Percentiles rank a stretch among this genome's conserved stretches.
These are phyloP conservation scores for Thryonomys swinderianus DNA, from an alignment of 2,113 vertebrate genomes.

Conservation along the genomic window DNA sequence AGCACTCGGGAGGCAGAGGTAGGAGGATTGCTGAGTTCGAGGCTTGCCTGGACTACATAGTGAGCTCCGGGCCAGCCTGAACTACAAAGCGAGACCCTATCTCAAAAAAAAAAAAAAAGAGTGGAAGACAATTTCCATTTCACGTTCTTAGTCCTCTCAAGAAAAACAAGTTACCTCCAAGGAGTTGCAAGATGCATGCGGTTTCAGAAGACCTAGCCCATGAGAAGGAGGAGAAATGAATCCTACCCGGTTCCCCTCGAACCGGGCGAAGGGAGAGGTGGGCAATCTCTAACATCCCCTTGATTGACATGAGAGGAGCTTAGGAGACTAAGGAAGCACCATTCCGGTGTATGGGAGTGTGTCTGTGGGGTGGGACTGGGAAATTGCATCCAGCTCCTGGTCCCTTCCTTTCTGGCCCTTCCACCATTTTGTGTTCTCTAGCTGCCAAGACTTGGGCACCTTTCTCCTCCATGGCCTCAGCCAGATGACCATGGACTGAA, in stretches of 20 bases:
- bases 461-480: not conserved
- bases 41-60: too few species aligned
- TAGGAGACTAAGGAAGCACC: not conserved
- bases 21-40: too few species aligned
- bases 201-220: not conserved
- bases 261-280: not conserved
- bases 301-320: not conserved
- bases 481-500: not conserved
- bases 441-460: not conserved
- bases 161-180: constrained; percentile 20
- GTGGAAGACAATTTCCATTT: constrained; percentile 20
- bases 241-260: not conserved
- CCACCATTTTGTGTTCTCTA: not conserved
- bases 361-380: not conserved
- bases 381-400: not conserved
- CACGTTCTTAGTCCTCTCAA: not conserved
- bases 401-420: not conserved
- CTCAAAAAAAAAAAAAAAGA: too few species aligned
- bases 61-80: too few species aligned
- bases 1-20: too few species aligned
- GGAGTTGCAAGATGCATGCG: not conserved
- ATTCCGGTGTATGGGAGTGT: not conserved
- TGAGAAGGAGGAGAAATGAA: not conserved
- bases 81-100: too few species aligned
- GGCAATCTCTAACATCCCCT: too few species aligned